phyloP scores from a whole-genome alignment of 2,888 invertebrate genomes.

The Standfussiana lucernea region DNA sequence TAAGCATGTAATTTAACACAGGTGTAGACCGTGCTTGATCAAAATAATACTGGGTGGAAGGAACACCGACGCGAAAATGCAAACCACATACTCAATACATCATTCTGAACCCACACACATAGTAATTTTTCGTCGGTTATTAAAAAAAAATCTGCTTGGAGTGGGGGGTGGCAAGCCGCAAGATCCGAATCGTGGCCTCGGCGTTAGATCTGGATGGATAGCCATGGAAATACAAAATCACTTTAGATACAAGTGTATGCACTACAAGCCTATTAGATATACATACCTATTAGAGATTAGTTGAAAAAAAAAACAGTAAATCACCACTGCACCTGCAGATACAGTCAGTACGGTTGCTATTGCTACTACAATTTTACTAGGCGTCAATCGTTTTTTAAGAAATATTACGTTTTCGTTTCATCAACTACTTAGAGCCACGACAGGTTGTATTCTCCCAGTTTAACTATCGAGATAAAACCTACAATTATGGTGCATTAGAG shows the following conservation, averaged over 20 bases:
- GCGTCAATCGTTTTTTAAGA: neutral
- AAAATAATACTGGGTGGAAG: no score
- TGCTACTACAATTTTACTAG: neutral
- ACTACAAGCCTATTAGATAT: neutral
- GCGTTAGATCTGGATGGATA: neutral
- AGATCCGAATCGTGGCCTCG: neutral
- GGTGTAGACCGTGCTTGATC: neutral
- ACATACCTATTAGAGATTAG: neutral
- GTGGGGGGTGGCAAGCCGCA: neutral
- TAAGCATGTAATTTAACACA: neutral
- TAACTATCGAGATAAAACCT: neutral
- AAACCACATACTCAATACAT: no score
- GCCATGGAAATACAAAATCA: neutral
- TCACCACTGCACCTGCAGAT: neutral
- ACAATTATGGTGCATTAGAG: neutral
- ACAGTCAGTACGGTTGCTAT: neutral
- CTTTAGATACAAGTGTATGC: neutral
- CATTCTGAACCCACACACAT: no score
- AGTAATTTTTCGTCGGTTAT: no score
- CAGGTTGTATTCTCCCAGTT: neutral
- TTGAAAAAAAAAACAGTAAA: neutral
- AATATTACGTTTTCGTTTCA: neutral
- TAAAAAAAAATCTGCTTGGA: no score
- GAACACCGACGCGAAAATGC: no score
- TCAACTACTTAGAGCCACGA: neutral